Percentiles rank a stretch among this genome's conserved stretches.
Evolutionary conservation across 2,888 invertebrate genomes (phyloP).

Genomic region (Rhagonycha lutea): DNA sequence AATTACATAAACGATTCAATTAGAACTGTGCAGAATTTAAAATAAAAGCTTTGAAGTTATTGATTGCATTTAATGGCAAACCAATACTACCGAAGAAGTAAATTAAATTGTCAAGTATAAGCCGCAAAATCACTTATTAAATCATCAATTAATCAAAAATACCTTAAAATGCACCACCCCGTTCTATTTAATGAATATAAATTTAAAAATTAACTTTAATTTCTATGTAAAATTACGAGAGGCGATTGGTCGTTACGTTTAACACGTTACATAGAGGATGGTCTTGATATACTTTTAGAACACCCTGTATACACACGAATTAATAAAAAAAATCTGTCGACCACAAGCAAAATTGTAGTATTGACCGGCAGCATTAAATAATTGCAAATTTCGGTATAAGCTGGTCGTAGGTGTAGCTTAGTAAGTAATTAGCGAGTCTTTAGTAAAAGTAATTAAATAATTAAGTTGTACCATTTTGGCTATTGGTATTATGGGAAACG

Average conservation of each 20-base stretch:
- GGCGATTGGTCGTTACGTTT: too few relatives aligned
- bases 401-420: neutral
- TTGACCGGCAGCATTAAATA: neutral
- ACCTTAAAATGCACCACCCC: neutral
- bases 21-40: neutral
- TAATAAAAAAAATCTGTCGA: neutral
- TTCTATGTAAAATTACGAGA: too few relatives aligned
- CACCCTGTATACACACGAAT: neutral
- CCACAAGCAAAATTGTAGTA: neutral
- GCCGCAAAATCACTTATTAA: neutral
- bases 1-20: neutral
- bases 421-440: neutral
- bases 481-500: slow-evolving; percentile 7
- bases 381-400: neutral
- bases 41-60: neutral
- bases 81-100: neutral
- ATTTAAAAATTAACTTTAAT: neutral
- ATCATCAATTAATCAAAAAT: neutral
- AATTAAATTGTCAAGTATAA: neutral
- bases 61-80: neutral
- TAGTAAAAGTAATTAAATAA: neutral
- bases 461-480: neutral
- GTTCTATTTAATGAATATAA: neutral
- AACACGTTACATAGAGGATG: too few relatives aligned
- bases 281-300: too few relatives aligned